Conservation (phyloP, 2,888 invertebrate genomes). For the Coleophora flavipennella region DNA sequence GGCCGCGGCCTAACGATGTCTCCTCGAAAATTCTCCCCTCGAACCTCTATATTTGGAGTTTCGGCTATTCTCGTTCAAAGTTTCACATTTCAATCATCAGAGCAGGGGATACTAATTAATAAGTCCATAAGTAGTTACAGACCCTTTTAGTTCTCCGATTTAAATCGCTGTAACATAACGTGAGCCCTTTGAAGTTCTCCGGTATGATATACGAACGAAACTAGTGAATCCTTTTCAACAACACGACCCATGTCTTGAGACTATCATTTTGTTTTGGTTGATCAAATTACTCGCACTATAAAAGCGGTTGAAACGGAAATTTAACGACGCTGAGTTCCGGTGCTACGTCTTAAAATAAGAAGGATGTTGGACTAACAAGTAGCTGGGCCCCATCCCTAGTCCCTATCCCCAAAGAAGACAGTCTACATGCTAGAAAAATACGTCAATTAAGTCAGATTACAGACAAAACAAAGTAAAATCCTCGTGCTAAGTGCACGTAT, state of each 20-base stretch:
- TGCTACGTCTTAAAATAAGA: constrained; percentile 17
- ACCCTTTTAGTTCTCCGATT: constrained; percentile 18
- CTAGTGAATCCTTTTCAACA: constrained; percentile 22
- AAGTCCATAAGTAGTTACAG: constrained; percentile 24
- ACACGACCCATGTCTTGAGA: constrained; percentile 18
- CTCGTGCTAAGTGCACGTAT: too few relatives aligned
- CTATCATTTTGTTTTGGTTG: constrained; percentile 28
- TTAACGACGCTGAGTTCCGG: constrained; percentile 32
- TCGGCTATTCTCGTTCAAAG: constrained; percentile 29
- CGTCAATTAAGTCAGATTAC: too few relatives aligned
- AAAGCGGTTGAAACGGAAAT: constrained; percentile 27
- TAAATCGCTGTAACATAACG: constrained; percentile 18
- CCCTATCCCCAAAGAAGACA: too few relatives aligned
- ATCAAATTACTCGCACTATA: constrained; percentile 22
- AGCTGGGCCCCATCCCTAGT: too few relatives aligned
- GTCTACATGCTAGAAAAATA: too few relatives aligned
- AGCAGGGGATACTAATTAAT: constrained; percentile 40
- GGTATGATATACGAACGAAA: constrained; percentile 35
- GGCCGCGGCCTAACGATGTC: constrained; percentile 1
- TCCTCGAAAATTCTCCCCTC: constrained; percentile 14
- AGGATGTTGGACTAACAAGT: too few relatives aligned
- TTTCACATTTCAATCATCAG: constrained; percentile 47
- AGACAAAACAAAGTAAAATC: too few relatives aligned
- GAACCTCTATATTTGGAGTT: constrained; percentile 21
- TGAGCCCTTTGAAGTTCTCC: constrained; percentile 39